phyloP scores from a whole-genome alignment of 2,797 vertebrate species.

The Amphiprion clarkii region DNA sequence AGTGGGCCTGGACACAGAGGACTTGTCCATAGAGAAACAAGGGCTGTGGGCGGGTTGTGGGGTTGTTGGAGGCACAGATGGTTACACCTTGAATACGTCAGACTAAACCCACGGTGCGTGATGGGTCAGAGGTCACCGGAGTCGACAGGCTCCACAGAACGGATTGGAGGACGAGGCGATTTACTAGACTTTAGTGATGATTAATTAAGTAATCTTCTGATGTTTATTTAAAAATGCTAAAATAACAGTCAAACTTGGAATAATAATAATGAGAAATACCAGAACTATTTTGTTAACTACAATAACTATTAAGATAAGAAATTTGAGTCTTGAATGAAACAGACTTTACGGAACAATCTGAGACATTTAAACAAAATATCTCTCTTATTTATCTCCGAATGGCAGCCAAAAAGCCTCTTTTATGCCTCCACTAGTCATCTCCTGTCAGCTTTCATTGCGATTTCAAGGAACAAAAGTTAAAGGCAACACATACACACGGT shows the following conservation, averaged over 20 bases:
- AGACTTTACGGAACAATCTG: background rate
- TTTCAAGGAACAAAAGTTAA: conserved; percentile 15
- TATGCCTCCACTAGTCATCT: background rate
- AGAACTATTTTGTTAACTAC: background rate
- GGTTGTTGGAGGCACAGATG: conserved; percentile 64
- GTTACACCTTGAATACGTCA: conserved; percentile 81
- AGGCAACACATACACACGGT: conserved; percentile 1
- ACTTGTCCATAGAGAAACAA: conserved; percentile 56
- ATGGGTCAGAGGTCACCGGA: conserved; percentile 71
- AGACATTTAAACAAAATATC: background rate
- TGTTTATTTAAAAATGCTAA: background rate
- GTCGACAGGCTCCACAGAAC: conserved; percentile 58
- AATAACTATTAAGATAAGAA: conserved; percentile 1
- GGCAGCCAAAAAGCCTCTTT: conserved; percentile 4
- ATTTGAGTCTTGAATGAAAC: background rate
- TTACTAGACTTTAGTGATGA: background rate
- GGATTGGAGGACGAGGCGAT: conserved; percentile 31
- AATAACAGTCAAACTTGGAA: background rate
- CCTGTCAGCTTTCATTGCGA: background rate
- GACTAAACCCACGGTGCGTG: conserved; percentile 68
- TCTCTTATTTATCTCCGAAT: background rate
- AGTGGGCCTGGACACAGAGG: conserved; percentile 69
- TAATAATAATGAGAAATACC: background rate
- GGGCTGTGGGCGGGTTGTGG: background rate
- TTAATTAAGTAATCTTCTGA: background rate